These are phyloP conservation scores for Caenorhabditis uteleia DNA, from an alignment of 2,888 invertebrate genomes.

Conservation along the genomic window DNA sequence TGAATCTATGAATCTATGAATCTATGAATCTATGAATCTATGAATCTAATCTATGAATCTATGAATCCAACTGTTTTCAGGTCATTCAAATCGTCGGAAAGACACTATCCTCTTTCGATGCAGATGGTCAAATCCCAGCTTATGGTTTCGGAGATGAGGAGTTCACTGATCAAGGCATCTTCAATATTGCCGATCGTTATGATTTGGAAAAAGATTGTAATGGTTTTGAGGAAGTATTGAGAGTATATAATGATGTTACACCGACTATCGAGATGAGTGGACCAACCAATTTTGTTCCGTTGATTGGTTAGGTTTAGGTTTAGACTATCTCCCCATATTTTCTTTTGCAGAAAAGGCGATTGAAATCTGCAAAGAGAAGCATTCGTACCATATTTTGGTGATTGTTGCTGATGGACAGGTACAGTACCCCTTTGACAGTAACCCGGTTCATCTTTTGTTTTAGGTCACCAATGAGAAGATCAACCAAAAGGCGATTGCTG, in stretches of 20 bases:
- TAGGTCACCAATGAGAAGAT: slow-evolving; percentile 71
- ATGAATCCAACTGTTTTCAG: no score
- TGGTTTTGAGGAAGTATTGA: slow-evolving; percentile 71
- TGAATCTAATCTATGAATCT: no score
- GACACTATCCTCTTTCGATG: slow-evolving; percentile 72
- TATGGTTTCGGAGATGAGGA: slow-evolving; percentile 73
- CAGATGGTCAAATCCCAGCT: slow-evolving; percentile 73
- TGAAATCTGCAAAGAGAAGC: slow-evolving; percentile 71
- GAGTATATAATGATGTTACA: slow-evolving; percentile 71
- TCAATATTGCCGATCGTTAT: slow-evolving; percentile 66
- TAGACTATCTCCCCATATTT: background rate
- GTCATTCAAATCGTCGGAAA: slow-evolving; percentile 73
- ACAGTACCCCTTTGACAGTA: background rate
- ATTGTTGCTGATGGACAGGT: slow-evolving; percentile 73
- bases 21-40: no score
- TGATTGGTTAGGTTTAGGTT: slow-evolving; percentile 69
- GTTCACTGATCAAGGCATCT: slow-evolving; percentile 69
- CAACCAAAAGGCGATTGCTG: slow-evolving; percentile 72
- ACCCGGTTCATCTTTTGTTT: background rate
- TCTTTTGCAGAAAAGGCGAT: slow-evolving; percentile 67
- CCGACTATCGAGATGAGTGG: slow-evolving; percentile 72
- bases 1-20: no score
- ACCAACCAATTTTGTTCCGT: slow-evolving; percentile 74
- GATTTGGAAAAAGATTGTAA: slow-evolving; percentile 70
- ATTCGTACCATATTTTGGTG: slow-evolving; percentile 73